phyloP scores from a whole-genome alignment of 2,113 vertebrate species.

The Cromileptes altivelis region DNA sequence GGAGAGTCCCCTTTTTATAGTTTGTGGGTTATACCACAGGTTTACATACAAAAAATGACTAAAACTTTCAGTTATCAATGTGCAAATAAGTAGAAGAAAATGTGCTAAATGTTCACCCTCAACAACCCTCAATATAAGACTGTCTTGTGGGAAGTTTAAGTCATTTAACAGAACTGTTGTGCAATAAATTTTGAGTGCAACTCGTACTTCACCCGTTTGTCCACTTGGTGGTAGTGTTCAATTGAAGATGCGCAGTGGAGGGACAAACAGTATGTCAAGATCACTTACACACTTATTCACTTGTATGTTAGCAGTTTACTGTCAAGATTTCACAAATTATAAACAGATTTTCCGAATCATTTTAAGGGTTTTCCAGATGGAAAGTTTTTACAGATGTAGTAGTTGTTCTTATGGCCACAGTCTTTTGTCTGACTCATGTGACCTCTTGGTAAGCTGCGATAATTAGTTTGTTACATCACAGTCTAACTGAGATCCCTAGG shows the following conservation, averaged over 20 bases:
- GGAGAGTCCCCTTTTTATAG: background rate
- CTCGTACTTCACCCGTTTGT: slow-evolving; percentile 11
- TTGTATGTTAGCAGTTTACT: background rate
- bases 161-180: background rate
- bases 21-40: background rate
- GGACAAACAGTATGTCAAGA: background rate
- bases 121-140: background rate
- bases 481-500: background rate
- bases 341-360: background rate
- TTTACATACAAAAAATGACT: background rate
- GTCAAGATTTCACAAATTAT: background rate
- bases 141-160: background rate
- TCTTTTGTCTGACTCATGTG: background rate
- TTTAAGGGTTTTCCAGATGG: background rate
- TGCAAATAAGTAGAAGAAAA: background rate
- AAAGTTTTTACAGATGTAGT: background rate
- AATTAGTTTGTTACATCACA: background rate
- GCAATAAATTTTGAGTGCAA: too few species aligned
- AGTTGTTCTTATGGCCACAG: background rate
- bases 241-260: background rate
- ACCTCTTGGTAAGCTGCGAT: background rate
- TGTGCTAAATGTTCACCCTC: background rate
- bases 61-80: background rate
- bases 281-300: background rate
- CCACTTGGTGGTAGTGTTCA: slow-evolving; percentile 62